Evolutionary conservation across 1,140 invertebrate species (phyloP), one percentile per base, ranked within the genome.

Genomic region (Pachypeltis micranthus): DNA sequence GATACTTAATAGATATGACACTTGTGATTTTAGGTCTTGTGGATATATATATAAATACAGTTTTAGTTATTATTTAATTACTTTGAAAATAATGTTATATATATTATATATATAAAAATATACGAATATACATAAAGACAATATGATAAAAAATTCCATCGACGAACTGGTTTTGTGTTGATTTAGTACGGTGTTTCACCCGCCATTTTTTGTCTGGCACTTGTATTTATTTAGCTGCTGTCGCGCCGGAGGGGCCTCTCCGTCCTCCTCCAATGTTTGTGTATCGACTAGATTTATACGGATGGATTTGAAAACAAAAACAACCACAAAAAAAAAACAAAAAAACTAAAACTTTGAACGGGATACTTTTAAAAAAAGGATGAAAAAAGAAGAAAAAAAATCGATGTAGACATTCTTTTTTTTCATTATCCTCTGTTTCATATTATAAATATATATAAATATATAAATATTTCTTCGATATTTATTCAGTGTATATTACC

Each of bases 1-100:
- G 63, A 64, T 64, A 64, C 63, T 64, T 64, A 65, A 65, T 62
- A 62, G 44, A 58, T 65, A 65, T 55, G 47, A 63, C 65, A 66
- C 65, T 66, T 66, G 65, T 66, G 65, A 66, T 66, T 63, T 65
- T 66, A 66, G 62, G 61, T 65, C 28, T 65, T 57, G 56, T 65
- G 64, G 57, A 63, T 65, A 65, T 65, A 63, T 63, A 62, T 63
- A 64, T 63, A 59, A 51, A 59, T 61, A 61, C 51, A 66, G 57
- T 61, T 62, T 66, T 66, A 54, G 44, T 66, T 59, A 61, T 58
- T 51, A 19, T 62, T 56, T 44, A 58, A 63, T 47, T 63, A 44
- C 51, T 34, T 58, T 55, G 34, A 27, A 66, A 63, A 63, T 60
- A 61, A 56, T 56, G 26, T 64, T 65, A 64, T 51, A 51, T 51